These are phyloP conservation scores for Ganaspis sp. DNA, from an alignment of 1,140 invertebrate species.

Conservation along the genomic window DNA sequence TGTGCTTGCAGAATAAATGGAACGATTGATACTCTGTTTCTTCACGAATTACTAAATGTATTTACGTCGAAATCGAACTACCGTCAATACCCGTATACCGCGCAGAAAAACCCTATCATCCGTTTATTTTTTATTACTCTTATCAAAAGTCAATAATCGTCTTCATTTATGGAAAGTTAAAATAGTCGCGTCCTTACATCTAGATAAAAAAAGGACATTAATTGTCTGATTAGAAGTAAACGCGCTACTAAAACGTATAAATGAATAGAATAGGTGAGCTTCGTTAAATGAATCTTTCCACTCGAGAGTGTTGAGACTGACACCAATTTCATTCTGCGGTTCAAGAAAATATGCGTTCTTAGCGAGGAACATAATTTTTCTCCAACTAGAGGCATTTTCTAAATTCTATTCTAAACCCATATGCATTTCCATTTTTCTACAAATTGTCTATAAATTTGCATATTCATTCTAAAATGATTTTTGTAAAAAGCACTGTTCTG, in stretches of 20 bases:
- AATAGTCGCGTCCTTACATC: slow-evolving; percentile 47
- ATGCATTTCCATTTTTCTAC: too few relatives aligned
- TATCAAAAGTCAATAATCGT: slow-evolving; percentile 50
- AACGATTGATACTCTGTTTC: slow-evolving; percentile 60
- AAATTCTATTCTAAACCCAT: too few relatives aligned
- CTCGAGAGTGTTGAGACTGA: slow-evolving; percentile 64
- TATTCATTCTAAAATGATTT: too few relatives aligned
- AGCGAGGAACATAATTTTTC: not conserved
- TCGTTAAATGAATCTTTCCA: slow-evolving; percentile 59
- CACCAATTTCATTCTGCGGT: slow-evolving; percentile 49
- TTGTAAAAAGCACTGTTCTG: too few relatives aligned
- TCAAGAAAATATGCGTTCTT: slow-evolving; percentile 34
- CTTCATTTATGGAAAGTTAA: slow-evolving; percentile 28
- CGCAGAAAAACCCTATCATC: slow-evolving; percentile 33
- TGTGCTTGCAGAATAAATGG: slow-evolving; percentile 68
- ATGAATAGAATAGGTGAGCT: slow-evolving; percentile 37
- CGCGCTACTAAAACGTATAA: slow-evolving; percentile 64
- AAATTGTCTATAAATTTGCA: not conserved
- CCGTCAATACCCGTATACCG: slow-evolving; percentile 42
- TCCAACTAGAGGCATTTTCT: too few relatives aligned
- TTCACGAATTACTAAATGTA: slow-evolving; percentile 58
- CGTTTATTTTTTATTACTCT: slow-evolving; percentile 47
- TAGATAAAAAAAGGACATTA: slow-evolving; percentile 56
- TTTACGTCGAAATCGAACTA: slow-evolving; percentile 56
- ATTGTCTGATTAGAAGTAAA: slow-evolving; percentile 61